These are phyloP conservation scores for Paraplagusia blochii DNA, from an alignment of 2,113 vertebrate genomes.

Conservation along the genomic window DNA sequence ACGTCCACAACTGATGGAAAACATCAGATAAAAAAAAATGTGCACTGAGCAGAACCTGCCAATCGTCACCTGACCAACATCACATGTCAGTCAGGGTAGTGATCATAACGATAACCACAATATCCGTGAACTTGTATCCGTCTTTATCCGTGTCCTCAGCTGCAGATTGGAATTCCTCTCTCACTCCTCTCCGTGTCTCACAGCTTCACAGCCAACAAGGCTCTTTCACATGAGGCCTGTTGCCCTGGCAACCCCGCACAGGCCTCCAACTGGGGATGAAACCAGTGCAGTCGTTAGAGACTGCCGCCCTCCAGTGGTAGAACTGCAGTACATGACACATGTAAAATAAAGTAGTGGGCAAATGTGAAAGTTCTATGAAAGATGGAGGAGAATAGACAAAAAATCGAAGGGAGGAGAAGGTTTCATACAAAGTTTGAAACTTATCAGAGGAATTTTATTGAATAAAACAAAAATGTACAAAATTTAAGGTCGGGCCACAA, in stretches of 20 bases:
- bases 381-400: too few relatives aligned
- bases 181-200: slow-evolving; percentile 71
- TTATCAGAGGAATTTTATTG: too few relatives aligned
- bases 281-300: slow-evolving; percentile 28
- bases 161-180: slow-evolving; percentile 67
- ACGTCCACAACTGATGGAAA: too few relatives aligned
- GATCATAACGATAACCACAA: slow-evolving; percentile 23
- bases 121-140: too few relatives aligned
- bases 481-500: too few relatives aligned
- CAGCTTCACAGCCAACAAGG: slow-evolving; percentile 34
- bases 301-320: slow-evolving; percentile 69
- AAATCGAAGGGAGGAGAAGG: too few relatives aligned
- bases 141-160: slow-evolving; percentile 36
- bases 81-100: slow-evolving; percentile 39
- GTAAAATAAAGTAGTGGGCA: background rate
- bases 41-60: slow-evolving; percentile 3
- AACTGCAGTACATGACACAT: slow-evolving; percentile 3
- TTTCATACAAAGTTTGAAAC: too few relatives aligned
- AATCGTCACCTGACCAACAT: slow-evolving; percentile 48
- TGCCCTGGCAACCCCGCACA: slow-evolving; percentile 66
- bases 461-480: too few relatives aligned
- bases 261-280: slow-evolving; percentile 26
- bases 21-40: too few relatives aligned
- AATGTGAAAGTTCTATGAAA: too few relatives aligned
- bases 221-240: slow-evolving; percentile 54